Base-by-base conservation (phyloP, 1,140 invertebrate genomes). In the Dinoponera quadriceps region DNA sequence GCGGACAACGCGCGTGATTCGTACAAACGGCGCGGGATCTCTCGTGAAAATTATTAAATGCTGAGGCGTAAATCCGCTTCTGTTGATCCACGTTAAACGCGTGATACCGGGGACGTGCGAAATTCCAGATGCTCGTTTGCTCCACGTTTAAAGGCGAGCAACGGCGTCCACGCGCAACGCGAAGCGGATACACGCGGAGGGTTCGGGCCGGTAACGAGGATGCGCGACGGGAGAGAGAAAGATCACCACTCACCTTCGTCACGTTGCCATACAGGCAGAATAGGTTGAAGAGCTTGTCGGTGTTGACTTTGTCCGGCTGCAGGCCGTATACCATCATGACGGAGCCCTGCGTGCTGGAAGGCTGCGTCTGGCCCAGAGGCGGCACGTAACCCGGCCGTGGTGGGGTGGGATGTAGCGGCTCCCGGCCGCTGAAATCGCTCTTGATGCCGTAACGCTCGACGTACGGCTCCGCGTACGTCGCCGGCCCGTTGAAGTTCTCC, bases 181-280 rank as follows among this genome's bases (percentile, higher is more conserved):
- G n/a, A n/a, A n/a, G n/a, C n/a, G n/a, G n/a, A n/a, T n/a, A n/a
- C n/a, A n/a, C n/a, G n/a, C n/a, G n/a, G n/a, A n/a, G n/a, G n/a
- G n/a, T n/a, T n/a, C n/a, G n/a, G n/a, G n/a, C n/a, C n/a, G n/a
- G n/a, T n/a, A n/a, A n/a, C 38, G 38, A 0, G 38, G 38, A 44
- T 44, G 38, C 38, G 38, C 38, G 38, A 9, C 38, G 33, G 33
- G 33, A 33, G 0, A 9, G 29, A 3, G 25, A 14, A 1, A 11
- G 3, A 25, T n/a, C 13, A 13, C 18, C 16, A 54, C 80, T 13
- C 74, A 99, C 98, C 96, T 98, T 97, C 68, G 98, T 97, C 85
- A 99, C 98, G 93, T 99, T 99, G 83, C 99, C 99, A 94, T 99
- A 99, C 51, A 99, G 96, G 95, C 99, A 99, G 94, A 99, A 98